Evolutionary conservation across 2,888 invertebrate genomes (phyloP).

Genomic region (Catocala fraxini): DNA sequence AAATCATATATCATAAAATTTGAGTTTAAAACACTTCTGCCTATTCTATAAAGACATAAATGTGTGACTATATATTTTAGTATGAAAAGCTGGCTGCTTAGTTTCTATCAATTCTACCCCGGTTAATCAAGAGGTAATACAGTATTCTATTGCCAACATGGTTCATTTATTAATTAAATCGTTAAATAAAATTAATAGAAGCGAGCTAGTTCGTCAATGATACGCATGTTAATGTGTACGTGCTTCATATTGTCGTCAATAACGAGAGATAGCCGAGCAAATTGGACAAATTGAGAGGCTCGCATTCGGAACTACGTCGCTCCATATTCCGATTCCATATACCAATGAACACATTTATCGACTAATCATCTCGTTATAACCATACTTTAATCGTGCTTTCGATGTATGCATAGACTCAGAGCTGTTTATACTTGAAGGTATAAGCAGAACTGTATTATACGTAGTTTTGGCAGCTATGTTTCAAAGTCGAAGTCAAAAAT

Average conservation of each 20-base stretch:
- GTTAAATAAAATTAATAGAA: constrained; percentile 9
- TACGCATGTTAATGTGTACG: constrained; percentile 19
- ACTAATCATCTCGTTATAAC: constrained; percentile 20
- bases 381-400: neutral
- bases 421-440: too few species aligned
- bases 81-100: too few species aligned
- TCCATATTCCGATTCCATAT: constrained; percentile 9
- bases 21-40: too few species aligned
- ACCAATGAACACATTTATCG: constrained; percentile 13
- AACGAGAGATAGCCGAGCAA: constrained; percentile 20
- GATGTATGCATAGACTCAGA: neutral
- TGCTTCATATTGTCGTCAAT: constrained; percentile 22
- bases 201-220: constrained; percentile 2
- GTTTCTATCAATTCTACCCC: neutral
- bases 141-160: neutral
- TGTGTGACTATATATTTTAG: too few species aligned
- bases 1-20: too few species aligned
- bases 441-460: too few species aligned
- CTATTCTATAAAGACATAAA: too few species aligned
- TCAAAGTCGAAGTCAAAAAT: too few species aligned
- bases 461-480: too few species aligned
- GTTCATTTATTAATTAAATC: constrained; percentile 3
- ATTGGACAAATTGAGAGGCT: constrained; percentile 25
- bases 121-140: neutral
- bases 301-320: constrained; percentile 10